A percentile compares a stretch with the other conserved stretches of the same genome.
Evolutionary conservation across 2,888 invertebrate genomes (phyloP).

Genomic region (Nasonia oneida): DNA sequence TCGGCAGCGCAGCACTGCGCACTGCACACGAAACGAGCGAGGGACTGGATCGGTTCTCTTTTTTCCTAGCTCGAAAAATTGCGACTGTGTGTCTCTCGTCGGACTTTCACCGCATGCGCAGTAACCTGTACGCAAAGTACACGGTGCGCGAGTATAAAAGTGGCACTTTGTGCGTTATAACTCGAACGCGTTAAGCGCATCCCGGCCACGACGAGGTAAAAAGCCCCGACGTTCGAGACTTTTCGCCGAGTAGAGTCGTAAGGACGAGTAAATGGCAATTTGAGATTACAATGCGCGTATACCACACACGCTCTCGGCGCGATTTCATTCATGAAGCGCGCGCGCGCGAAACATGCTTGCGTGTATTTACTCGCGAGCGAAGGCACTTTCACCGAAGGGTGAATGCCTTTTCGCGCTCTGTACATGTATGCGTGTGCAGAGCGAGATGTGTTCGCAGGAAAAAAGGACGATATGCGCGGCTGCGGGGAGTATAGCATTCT

Average conservation of each 20-base stretch:
- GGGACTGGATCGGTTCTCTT: constrained; percentile 12
- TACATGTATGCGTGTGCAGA: background rate
- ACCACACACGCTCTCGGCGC: background rate
- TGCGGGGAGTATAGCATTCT: background rate
- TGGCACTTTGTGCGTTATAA: too few species aligned
- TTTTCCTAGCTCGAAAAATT: constrained; percentile 6
- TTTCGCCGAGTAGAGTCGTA: background rate
- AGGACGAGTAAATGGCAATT: background rate
- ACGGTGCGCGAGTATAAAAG: background rate
- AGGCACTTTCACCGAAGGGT: constrained; percentile 74
- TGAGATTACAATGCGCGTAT: background rate
- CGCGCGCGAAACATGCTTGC: background rate
- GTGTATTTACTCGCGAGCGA: constrained; percentile 57
- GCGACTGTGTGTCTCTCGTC: background rate
- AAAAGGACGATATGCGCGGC: background rate
- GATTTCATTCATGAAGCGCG: background rate
- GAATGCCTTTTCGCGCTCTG: constrained; percentile 69
- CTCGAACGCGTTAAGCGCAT: background rate
- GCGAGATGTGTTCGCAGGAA: constrained; percentile 3
- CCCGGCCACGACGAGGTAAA: background rate
- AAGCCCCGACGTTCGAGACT: background rate
- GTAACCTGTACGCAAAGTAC: too few species aligned
- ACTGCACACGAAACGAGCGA: background rate
- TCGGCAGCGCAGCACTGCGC: background rate
- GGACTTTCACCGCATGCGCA: constrained; percentile 20